Evolutionary conservation across 2,888 invertebrate genomes (phyloP).

Genomic region (Masnerella sp.): DNA sequence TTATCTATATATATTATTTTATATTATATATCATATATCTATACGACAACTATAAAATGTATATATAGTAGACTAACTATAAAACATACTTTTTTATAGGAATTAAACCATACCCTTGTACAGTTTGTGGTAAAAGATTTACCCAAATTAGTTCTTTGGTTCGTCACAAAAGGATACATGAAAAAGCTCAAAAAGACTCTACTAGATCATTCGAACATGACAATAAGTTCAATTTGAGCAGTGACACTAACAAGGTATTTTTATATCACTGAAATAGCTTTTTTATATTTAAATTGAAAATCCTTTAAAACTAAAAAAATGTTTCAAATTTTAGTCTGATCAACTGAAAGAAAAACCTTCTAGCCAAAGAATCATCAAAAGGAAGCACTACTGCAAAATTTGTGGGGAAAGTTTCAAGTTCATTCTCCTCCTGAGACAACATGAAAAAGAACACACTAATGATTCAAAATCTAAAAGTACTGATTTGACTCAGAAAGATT

Average conservation of each 20-base stretch:
- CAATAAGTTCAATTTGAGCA: constrained; percentile 39
- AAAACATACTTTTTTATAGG: constrained; percentile 64
- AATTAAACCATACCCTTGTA: constrained; percentile 74
- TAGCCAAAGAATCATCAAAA: constrained; percentile 64
- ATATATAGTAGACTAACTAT: too few relatives aligned
- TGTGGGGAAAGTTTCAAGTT: constrained; percentile 74
- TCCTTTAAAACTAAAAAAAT: too few relatives aligned
- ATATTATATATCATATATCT: too few relatives aligned
- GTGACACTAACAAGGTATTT: constrained; percentile 63
- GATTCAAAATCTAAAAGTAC: constrained; percentile 38
- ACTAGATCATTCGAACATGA: constrained; percentile 26
- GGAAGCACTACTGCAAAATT: constrained; percentile 71
- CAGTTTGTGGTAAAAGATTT: constrained; percentile 72
- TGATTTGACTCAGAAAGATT: too few relatives aligned
- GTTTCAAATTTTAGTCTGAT: constrained; percentile 3
- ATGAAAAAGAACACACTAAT: constrained; percentile 68
- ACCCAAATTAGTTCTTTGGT: constrained; percentile 72
- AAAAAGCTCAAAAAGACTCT: constrained; percentile 47
- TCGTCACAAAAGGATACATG: constrained; percentile 70
- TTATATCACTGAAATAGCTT: too few relatives aligned
- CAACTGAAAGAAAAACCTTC: constrained; percentile 10
- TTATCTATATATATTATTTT: too few relatives aligned
- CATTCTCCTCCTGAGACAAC: constrained; percentile 69
- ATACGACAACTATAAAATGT: too few relatives aligned
- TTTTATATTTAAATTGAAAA: too few relatives aligned